phyloP scores from a whole-genome alignment of 2,888 invertebrate genomes.

The Poecilobothrus nobilitatus region DNA sequence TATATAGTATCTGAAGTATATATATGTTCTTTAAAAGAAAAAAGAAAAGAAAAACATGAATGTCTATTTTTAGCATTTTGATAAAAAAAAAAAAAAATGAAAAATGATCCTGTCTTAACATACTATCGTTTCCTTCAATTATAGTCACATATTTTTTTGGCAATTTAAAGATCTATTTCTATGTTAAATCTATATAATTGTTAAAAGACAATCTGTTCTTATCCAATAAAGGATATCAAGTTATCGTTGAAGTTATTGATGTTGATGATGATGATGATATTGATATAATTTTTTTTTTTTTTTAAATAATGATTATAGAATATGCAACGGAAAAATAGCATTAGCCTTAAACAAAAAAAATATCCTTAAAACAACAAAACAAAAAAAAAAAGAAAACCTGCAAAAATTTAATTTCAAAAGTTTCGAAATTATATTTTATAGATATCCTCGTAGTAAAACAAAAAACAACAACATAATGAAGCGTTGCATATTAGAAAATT shows the following conservation, averaged over 20 bases:
- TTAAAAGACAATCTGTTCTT: no score
- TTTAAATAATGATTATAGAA: not conserved
- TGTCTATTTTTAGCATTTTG: slow-evolving; percentile 14
- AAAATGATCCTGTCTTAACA: slow-evolving; percentile 13
- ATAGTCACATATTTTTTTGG: not conserved
- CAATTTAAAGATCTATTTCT: no score
- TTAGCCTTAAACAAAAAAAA: not conserved
- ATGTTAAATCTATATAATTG: no score
- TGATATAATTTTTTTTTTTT: no score
- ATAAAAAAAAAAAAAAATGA: slow-evolving; percentile 12
- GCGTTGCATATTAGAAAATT: no score
- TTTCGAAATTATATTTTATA: no score
- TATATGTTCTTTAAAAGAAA: no score
- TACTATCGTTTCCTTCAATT: not conserved
- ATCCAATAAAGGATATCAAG: not conserved
- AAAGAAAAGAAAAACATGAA: not conserved
- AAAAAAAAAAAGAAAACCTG: not conserved
- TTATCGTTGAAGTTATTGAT: not conserved
- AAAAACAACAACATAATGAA: no score
- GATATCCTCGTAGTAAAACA: no score
- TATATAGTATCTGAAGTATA: no score
- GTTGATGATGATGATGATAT: not conserved
- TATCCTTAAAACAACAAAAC: not conserved
- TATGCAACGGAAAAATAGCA: not conserved
- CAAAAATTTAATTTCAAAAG: not conserved